These are phyloP conservation scores for Molothrus ater DNA, from an alignment of 2,797 vertebrate species.

Conservation along the genomic window DNA sequence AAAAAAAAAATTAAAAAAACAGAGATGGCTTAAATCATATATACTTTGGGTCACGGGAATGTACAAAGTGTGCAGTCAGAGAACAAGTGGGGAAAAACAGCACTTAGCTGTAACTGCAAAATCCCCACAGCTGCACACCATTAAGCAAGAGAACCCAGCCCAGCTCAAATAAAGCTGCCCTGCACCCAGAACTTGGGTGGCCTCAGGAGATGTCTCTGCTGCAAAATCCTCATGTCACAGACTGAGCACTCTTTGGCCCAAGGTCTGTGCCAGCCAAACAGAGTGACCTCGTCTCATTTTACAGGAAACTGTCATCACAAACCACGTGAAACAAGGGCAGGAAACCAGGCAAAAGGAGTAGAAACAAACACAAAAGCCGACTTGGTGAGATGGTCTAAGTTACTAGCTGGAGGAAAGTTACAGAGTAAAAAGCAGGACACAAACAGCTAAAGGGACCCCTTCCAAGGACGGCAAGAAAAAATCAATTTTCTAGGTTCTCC, in stretches of 20 bases:
- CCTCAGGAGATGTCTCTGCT: background rate
- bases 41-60: background rate
- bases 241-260: accelerated
- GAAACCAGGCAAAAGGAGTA: background rate
- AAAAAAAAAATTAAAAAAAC: too few species aligned
- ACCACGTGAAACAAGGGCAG: background rate
- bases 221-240: background rate
- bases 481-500: background rate
- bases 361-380: background rate
- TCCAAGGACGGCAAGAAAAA: background rate
- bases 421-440: background rate
- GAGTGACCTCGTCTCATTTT: background rate
- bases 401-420: background rate
- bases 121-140: background rate
- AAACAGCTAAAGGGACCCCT: background rate
- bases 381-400: background rate
- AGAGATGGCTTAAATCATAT: background rate
- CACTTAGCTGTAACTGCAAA: background rate
- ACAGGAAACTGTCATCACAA: background rate
- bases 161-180: background rate
- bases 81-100: background rate
- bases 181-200: background rate
- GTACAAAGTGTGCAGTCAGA: background rate
- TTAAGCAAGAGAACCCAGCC: background rate
- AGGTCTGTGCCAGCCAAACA: background rate